Percentiles rank a stretch among this genome's conserved stretches.
Evolutionary conservation across 1,140 invertebrate species (phyloP).

Genomic region (Akabosia matsudoensis): DNA sequence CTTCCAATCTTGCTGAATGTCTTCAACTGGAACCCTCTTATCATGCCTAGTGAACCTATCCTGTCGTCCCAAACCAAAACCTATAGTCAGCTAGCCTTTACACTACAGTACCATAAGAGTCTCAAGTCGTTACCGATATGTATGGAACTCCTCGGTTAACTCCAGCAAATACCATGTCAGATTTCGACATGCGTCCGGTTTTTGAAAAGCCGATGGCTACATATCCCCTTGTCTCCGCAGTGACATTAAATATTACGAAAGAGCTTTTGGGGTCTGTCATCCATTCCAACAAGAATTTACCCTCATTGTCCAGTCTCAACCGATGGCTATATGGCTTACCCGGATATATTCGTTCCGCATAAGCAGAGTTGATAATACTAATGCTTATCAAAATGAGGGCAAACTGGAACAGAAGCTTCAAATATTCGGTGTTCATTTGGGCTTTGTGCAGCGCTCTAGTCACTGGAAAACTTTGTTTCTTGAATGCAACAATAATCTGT

Average conservation of each 20-base stretch:
- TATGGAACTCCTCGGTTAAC: slow-evolving; percentile 6
- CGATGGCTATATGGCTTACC: background rate
- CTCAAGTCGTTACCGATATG: background rate
- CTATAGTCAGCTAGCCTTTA: too few species aligned
- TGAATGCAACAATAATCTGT: too few species aligned
- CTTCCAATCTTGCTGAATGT: background rate
- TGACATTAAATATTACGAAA: background rate
- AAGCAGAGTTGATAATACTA: background rate
- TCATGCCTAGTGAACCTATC: background rate
- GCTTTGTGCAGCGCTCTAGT: too few species aligned
- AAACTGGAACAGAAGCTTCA: background rate
- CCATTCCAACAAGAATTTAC: background rate
- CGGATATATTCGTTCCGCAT: background rate
- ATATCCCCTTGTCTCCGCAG: background rate
- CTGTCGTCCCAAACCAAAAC: background rate
- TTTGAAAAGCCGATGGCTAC: background rate
- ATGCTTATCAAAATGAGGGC: background rate
- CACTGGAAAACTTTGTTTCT: too few species aligned
- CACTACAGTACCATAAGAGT: too few species aligned
- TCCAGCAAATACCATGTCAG: background rate
- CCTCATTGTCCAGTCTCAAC: background rate
- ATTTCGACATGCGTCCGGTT: background rate
- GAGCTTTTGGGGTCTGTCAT: background rate
- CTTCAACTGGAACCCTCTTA: background rate
- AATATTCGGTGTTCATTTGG: too few species aligned